Conservation (phyloP, 1,140 invertebrate species). For the Pseudomyrmex cubaensis region DNA sequence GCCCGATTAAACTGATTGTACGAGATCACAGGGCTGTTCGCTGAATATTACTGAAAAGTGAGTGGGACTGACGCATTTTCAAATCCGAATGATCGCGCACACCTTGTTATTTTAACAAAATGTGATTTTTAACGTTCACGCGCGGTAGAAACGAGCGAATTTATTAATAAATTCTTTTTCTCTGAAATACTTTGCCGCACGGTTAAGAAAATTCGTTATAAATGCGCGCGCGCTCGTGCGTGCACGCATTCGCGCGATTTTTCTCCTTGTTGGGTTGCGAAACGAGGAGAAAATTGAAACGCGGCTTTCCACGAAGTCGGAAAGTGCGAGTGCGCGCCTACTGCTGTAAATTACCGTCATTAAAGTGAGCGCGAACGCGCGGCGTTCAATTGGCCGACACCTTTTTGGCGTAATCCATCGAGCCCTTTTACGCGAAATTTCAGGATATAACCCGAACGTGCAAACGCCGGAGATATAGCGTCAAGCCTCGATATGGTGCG, state of each 20-base stretch:
- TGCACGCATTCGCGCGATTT: background rate
- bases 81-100: too few relatives aligned
- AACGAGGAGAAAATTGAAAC: slow-evolving; percentile 66
- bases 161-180: background rate
- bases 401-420: slow-evolving; percentile 64
- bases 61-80: too few relatives aligned
- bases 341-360: slow-evolving; percentile 69
- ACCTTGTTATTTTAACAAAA: too few relatives aligned
- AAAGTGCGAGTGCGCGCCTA: slow-evolving; percentile 55
- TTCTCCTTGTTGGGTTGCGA: slow-evolving; percentile 22
- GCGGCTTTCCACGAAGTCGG: slow-evolving; percentile 68
- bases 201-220: background rate
- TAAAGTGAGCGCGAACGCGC: slow-evolving; percentile 60
- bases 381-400: slow-evolving; percentile 74
- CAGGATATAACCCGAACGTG: background rate
- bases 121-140: too few relatives aligned
- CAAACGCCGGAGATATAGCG: slow-evolving; percentile 6
- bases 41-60: too few relatives aligned
- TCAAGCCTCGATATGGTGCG: slow-evolving; percentile 45
- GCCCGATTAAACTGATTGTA: background rate
- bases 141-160: too few relatives aligned
- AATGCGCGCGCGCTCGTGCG: background rate
- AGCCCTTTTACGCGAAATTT: slow-evolving; percentile 54
- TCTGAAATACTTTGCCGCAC: background rate
- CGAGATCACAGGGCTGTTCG: too few relatives aligned